phyloP scores from a whole-genome alignment of 2,113 vertebrate species.

The Heterochromis multidens region DNA sequence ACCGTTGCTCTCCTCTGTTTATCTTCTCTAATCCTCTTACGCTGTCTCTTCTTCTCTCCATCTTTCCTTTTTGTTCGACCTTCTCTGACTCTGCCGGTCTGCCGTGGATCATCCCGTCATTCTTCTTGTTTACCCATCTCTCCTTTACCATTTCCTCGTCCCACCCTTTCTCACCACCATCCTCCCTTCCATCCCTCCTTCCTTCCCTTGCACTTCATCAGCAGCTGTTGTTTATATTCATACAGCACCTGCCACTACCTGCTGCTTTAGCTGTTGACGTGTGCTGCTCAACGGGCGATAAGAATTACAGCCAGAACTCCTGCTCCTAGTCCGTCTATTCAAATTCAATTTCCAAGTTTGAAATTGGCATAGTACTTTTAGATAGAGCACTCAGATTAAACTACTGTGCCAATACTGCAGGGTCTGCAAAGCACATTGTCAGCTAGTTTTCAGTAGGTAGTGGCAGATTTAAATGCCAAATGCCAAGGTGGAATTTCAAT shows the following conservation, averaged over 20 bases:
- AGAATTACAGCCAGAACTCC: constrained; percentile 38
- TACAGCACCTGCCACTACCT: constrained; percentile 56
- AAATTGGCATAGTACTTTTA: constrained; percentile 40
- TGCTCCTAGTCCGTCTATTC: constrained; percentile 29
- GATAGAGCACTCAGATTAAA: background rate
- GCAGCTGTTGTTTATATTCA: constrained; percentile 68
- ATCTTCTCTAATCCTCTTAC: constrained; percentile 47
- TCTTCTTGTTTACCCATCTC: constrained; percentile 32
- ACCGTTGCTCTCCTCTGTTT: background rate
- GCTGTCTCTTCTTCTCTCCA: background rate
- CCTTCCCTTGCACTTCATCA: constrained; percentile 33
- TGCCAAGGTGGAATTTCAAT: constrained; percentile 57
- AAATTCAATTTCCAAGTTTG: constrained; percentile 48
- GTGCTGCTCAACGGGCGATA: constrained; percentile 35
- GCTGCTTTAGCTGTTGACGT: constrained; percentile 53
- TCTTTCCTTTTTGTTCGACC: constrained; percentile 14
- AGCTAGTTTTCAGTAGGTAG: constrained; percentile 28
- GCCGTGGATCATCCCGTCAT: constrained; percentile 19
- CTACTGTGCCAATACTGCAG: background rate
- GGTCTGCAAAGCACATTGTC: constrained; percentile 26
- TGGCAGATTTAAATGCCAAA: constrained; percentile 52
- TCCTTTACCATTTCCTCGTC: background rate
- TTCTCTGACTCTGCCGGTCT: constrained; percentile 16
- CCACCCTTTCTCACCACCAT: background rate
- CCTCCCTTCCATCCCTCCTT: background rate